Conservation (phyloP, 2,888 invertebrate genomes). For the Autographa gamma region DNA sequence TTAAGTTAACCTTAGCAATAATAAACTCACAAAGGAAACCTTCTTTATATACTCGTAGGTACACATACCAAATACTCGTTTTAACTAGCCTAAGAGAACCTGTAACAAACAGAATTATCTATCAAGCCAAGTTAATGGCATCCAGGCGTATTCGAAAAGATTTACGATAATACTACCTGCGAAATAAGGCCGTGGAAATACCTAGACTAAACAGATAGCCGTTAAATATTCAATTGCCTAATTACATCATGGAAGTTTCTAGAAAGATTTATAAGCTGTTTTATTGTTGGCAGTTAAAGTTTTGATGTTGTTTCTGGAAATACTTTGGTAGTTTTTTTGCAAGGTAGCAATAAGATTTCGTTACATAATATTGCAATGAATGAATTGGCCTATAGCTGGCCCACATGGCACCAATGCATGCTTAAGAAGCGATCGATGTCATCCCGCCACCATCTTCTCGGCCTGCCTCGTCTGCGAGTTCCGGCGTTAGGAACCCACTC, state of each 20-base stretch:
- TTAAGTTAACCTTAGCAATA: too few species aligned
- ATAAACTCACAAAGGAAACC: neutral
- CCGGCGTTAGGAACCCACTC: too few species aligned
- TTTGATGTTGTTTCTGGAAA: neutral
- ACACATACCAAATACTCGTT: constrained; percentile 7
- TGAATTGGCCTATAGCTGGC: too few species aligned
- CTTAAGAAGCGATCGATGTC: too few species aligned
- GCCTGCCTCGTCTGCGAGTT: too few species aligned
- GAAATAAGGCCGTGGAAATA: constrained; percentile 54
- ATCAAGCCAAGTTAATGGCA: constrained; percentile 60
- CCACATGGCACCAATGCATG: too few species aligned
- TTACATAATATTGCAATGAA: too few species aligned
- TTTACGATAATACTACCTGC: constrained; percentile 62
- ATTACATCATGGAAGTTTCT: constrained; percentile 39
- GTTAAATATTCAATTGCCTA: constrained; percentile 57
- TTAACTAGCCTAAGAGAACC: constrained; percentile 4
- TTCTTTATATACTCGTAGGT: too few species aligned
- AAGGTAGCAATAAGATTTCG: neutral
- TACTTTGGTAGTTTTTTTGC: neutral
- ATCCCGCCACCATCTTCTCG: too few species aligned
- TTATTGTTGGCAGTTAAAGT: constrained; percentile 7
- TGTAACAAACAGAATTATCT: constrained; percentile 57
- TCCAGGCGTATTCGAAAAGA: constrained; percentile 58
- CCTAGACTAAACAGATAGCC: constrained; percentile 50
- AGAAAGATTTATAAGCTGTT: constrained; percentile 30